Evolutionary conservation across 2,113 vertebrate species (phyloP).

Genomic region (Oxygymnocypris stewartii): DNA sequence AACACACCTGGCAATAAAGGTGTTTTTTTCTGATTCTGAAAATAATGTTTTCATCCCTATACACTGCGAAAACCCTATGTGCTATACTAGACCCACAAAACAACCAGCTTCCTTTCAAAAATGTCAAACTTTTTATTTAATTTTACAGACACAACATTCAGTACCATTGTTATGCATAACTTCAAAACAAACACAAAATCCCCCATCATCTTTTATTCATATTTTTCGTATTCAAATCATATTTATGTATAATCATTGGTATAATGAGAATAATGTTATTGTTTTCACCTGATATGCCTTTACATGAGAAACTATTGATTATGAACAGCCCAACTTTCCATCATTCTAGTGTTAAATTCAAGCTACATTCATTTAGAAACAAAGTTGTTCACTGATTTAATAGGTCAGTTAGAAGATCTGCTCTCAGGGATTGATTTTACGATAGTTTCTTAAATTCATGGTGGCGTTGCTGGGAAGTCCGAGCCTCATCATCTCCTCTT

Average conservation of each 20-base stretch:
- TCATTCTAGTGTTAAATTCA: neutral
- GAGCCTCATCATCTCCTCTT: constrained; percentile 12
- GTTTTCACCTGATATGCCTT: neutral
- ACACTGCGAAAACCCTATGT: too few relatives aligned
- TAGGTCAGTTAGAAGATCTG: neutral
- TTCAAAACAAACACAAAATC: neutral
- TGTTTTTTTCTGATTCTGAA: too few relatives aligned
- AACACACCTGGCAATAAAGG: too few relatives aligned
- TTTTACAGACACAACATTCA: neutral
- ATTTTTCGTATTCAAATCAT: neutral
- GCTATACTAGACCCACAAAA: too few relatives aligned
- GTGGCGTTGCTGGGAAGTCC: neutral
- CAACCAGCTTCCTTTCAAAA: neutral
- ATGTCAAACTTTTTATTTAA: neutral
- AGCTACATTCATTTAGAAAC: neutral
- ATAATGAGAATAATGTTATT: neutral
- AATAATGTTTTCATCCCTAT: too few relatives aligned
- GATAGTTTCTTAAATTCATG: constrained; percentile 16
- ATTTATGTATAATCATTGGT: neutral
- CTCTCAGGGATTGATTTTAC: neutral
- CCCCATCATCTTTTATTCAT: neutral
- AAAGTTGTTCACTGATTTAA: neutral
- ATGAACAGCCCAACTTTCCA: neutral
- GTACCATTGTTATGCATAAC: neutral
- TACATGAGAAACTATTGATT: neutral